Evolutionary conservation across 2,113 vertebrate genomes (phyloP), one percentile per base, ranked within the genome.

Genomic region (Pontoporia blainvillei): DNA sequence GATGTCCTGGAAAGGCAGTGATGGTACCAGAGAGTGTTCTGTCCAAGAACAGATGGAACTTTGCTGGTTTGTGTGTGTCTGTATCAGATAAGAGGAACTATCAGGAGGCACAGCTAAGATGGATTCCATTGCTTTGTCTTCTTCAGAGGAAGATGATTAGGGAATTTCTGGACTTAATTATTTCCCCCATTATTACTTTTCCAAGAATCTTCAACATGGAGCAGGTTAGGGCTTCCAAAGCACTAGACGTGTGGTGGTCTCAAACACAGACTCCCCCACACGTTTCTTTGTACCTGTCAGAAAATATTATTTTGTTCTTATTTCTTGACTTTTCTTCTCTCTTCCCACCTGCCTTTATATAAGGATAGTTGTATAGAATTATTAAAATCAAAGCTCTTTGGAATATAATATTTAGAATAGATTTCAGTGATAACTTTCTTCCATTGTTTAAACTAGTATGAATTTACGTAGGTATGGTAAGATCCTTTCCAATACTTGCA

Each of bases 291-390:
- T 39, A 39, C 34, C 31, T 67, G 34, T 57, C 49, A 94, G 64
- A 91, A 90, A 94, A 81, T 76, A n/a, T 72, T 86, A n/a, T 52
- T 78, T 93, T 89, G 41, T 52, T 78, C 78, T 78, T 67, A 54
- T 85, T 90, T 96, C 79, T 93, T 90, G 21, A 71, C 13, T 86
- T 93, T 75, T 69, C 44, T 86, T 61, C 59, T 71, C 41, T 87
- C n/a, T 82, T 91, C 10, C 67, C 1, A 61, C 75, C 69, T 20
- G 78, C 9, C 6, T 57, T 83, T 88, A 71, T 78, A 67, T 83
- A 88, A 76, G 13, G 61, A 36, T 62, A 76, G 23, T 94, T 94
- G 39, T 49, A 64, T 31, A 57, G 41, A 94, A 67, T 83, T 88
- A 64, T 64, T 71, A 78, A 96, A 91, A 69, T 39, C 18, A 78